A percentile compares a stretch with the other conserved stretches of the same genome.
Conservation (phyloP, 2,113 vertebrate species). For the Bufo gargarizans region DNA sequence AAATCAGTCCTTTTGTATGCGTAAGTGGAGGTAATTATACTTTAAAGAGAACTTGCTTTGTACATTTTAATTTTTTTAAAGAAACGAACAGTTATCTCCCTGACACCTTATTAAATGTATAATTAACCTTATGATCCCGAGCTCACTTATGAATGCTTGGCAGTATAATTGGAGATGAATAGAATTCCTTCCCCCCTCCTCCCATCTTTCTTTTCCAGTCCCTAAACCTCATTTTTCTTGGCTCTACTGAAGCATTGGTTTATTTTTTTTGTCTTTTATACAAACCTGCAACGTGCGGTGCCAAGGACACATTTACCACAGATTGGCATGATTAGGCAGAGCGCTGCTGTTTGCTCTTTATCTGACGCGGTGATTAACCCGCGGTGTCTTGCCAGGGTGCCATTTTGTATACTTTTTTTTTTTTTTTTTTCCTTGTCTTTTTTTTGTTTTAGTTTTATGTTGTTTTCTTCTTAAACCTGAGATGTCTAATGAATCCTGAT, state of each 20-base stretch:
- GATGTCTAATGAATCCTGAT: slow-evolving; percentile 59
- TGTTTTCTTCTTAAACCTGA: neutral
- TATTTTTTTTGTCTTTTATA: slow-evolving; percentile 72
- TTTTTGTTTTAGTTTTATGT: neutral
- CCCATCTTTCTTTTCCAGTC: slow-evolving; percentile 73
- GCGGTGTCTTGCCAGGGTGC: neutral
- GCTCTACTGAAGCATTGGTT: slow-evolving; percentile 72
- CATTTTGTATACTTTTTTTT: slow-evolving; percentile 42
- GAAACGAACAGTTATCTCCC: slow-evolving; percentile 89
- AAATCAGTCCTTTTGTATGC: slow-evolving; percentile 88
- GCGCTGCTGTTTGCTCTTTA: slow-evolving; percentile 36
- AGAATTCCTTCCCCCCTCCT: slow-evolving; percentile 66
- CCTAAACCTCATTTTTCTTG: slow-evolving; percentile 75
- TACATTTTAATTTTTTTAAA: slow-evolving; percentile 95
- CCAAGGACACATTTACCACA: slow-evolving; percentile 63
- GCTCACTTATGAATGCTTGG: slow-evolving; percentile 84
- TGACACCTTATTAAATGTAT: slow-evolving; percentile 92
- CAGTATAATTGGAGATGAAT: slow-evolving; percentile 83
- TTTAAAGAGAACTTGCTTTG: slow-evolving; percentile 87
- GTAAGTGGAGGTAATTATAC: slow-evolving; percentile 93
- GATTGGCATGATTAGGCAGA: slow-evolving; percentile 32
- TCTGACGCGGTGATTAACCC: neutral
- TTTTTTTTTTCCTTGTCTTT: slow-evolving; percentile 24
- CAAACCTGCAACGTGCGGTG: slow-evolving; percentile 69
- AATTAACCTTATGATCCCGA: slow-evolving; percentile 91